Conservation (phyloP, 2,888 invertebrate species). For the Gymnocheta viridis region DNA sequence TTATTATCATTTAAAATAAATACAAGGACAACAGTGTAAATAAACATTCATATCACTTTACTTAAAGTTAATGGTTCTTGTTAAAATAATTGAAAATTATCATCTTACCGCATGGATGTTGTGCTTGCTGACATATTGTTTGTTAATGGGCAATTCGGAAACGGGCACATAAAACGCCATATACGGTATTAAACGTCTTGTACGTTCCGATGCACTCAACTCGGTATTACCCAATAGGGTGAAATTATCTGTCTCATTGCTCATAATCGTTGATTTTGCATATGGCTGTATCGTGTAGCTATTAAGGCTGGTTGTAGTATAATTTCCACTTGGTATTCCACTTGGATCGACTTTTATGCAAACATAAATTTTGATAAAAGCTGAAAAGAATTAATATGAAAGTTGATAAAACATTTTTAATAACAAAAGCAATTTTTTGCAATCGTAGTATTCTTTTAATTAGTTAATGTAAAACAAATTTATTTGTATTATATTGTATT, state of each 20-base stretch:
- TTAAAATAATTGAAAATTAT: constrained; percentile 66
- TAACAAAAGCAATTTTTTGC: background rate
- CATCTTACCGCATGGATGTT: constrained; percentile 73
- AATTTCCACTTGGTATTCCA: constrained; percentile 56
- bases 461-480: background rate
- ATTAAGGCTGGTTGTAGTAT: constrained; percentile 59
- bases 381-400: constrained; percentile 49
- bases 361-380: constrained; percentile 46
- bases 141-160: constrained; percentile 83
- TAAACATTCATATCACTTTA: constrained; percentile 17
- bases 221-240: constrained; percentile 74
- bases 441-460: background rate
- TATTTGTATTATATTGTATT: no score
- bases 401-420: background rate
- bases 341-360: constrained; percentile 72
- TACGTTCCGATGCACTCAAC: constrained; percentile 84
- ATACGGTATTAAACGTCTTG: constrained; percentile 90
- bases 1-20: constrained; percentile 55
- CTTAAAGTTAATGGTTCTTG: constrained; percentile 47
- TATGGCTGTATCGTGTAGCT: constrained; percentile 41
- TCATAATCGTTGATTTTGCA: constrained; percentile 35
- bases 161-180: constrained; percentile 90
- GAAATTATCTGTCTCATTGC: constrained; percentile 53
- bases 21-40: constrained; percentile 35
- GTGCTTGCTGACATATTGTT: constrained; percentile 76